Evolutionary conservation across 1,140 invertebrate genomes (phyloP), one percentile per base, ranked within the genome.

Genomic region (Anagrus nilaparvatae): DNA sequence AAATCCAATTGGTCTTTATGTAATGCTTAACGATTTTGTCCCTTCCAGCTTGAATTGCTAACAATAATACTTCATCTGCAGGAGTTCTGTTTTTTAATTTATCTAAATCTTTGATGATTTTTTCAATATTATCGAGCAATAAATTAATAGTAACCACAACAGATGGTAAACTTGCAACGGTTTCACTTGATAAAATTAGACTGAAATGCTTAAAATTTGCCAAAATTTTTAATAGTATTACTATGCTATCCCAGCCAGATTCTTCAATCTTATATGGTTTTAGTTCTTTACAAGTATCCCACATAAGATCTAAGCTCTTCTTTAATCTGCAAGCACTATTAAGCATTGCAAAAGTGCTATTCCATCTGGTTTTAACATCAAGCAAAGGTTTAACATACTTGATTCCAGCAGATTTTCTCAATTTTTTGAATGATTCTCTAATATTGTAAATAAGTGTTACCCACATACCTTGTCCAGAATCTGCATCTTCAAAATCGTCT

Each of bases 11-110:
- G 14, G 51, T 55, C 44, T 60, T 61, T 28, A 48, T 48, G 36
- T 61, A 63, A 55, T 61, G 55, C 32, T 56, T 52, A 8, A 59
- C 19, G 44, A 61, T 55, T 60, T 63, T 63, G 38, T 61, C 55
- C 44, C 53, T 29, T 34, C 52, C 52, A 41, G 53, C 55, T 19
- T 38, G 21, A n/a, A 37, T 30, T 3, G 35, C 27, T 33, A 31
- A 21, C 19, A 36, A 2, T 3, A 44, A 5, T 3, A 39, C 20
- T 30, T 36, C 19, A 14, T 28, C 19, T 2, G 20, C 28, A 5
- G 1, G 5, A 17, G 2, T 37, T 27, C 35, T 14, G 4, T 37
- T 23, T 10, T 16, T 10, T 23, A 14, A 23, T 0, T 16, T 1
- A 18, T 44, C 27, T 3, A 29, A 18, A 16, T 5, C 1, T 4